phyloP scores from a whole-genome alignment of 2,888 invertebrate genomes.

The Rhaphigaster nebulosa region DNA sequence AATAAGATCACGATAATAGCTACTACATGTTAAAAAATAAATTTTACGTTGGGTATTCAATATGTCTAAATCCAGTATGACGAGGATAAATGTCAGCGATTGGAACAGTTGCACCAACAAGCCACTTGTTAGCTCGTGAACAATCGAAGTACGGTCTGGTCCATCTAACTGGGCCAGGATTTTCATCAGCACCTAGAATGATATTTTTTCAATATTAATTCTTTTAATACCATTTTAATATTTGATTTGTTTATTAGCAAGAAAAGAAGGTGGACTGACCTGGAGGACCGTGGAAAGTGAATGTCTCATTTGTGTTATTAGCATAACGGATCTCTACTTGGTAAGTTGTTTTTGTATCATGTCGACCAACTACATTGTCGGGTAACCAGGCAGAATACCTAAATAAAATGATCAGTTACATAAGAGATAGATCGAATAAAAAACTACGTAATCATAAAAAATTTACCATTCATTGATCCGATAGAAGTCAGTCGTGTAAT shows the following conservation, averaged over 20 bases:
- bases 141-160: slow-evolving; percentile 97
- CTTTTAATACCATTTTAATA: neutral
- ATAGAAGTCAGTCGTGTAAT: slow-evolving; percentile 92
- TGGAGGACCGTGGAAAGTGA: slow-evolving; percentile 93
- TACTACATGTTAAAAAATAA: neutral
- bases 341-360: slow-evolving; percentile 93
- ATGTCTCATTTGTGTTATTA: slow-evolving; percentile 96
- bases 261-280: slow-evolving; percentile 69
- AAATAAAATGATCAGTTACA: neutral
- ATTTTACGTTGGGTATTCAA: slow-evolving; percentile 92
- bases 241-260: slow-evolving; percentile 58
- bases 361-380: slow-evolving; percentile 81
- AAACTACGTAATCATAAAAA: neutral
- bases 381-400: slow-evolving; percentile 91
- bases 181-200: slow-evolving; percentile 82
- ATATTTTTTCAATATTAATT: neutral
- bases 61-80: slow-evolving; percentile 91
- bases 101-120: slow-evolving; percentile 93
- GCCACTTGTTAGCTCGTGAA: slow-evolving; percentile 94
- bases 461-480: slow-evolving; percentile 89
- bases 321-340: slow-evolving; percentile 94
- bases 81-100: slow-evolving; percentile 96
- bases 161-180: slow-evolving; percentile 93
- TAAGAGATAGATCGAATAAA: neutral
- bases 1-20: neutral